Evolutionary conservation across 2,797 vertebrate species (phyloP), one percentile per base, ranked within the genome.

Genomic region (Lepilemur ruficaudatus): DNA sequence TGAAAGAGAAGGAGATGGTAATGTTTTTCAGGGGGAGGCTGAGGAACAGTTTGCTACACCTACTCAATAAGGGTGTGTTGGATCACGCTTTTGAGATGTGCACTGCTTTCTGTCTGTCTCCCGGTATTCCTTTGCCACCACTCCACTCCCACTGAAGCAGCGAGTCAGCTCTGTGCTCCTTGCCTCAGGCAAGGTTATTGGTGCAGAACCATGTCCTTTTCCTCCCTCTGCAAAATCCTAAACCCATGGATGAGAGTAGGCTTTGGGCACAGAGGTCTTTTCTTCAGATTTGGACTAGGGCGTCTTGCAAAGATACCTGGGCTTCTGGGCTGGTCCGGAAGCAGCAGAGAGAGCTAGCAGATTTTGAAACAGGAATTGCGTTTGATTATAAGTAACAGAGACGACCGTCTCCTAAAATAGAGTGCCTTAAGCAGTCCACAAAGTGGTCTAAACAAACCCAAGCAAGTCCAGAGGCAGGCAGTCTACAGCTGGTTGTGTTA

Each of bases 301-400:
- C 4, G 2, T 0, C 17, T 94, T 20, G 4, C 4, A 85, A 67
- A 92, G 5, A 35, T 73, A 81, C 9, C 3, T 84, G 46, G 38
- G 13, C 48, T 72, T 89, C 92, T 85, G 41, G 52, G 22, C 20
- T 55, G 30, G 61, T 18, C 79, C 2, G 2, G 11, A 85, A 83
- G 5, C 32, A 61, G 67, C 46, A 88, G 35, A 85, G 30, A 73
- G 12, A 57, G 32, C 48, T 63, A 32, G 41, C 22, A 89, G 79
- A 30, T 73, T 85, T 93, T 55, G 41, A 85, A 96, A 63, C 6
- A 79, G n/a, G 43, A 91, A 96, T 93, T 86, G 32, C 46, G 52
- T 75, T 7, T 92, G 90, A 4, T 25, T 82, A 0, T 23, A 78
- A 92, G 41, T 35, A 81, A 88, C 14, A 67, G n/a, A 94, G 57